These are phyloP conservation scores for Philonicus albiceps DNA, from an alignment of 2,888 invertebrate genomes.

Conservation along the genomic window DNA sequence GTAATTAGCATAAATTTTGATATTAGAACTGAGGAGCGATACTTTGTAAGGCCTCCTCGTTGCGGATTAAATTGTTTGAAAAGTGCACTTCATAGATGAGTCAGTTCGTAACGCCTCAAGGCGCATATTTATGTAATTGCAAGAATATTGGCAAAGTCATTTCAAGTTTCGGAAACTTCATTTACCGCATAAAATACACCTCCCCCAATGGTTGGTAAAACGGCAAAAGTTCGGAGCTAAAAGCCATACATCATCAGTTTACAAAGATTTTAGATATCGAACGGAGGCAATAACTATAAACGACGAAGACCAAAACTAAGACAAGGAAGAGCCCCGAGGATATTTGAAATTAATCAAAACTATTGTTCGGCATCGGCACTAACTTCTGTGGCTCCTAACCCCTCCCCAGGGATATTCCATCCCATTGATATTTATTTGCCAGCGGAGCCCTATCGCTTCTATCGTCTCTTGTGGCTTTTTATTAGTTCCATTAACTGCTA, in stretches of 20 bases:
- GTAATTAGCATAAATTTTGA: conserved; percentile 44
- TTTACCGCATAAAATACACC: background rate
- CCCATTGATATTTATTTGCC: conserved; percentile 12
- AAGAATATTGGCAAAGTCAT: conserved; percentile 45
- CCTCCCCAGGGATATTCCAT: background rate
- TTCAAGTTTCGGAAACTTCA: conserved; percentile 45
- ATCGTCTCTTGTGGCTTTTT: conserved; percentile 42
- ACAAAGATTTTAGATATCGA: conserved; percentile 51
- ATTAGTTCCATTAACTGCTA: conserved; percentile 42
- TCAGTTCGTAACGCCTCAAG: background rate
- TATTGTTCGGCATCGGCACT: conserved; percentile 41
- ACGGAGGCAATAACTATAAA: conserved; percentile 52
- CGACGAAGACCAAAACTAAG: conserved; percentile 37
- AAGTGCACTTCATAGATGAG: background rate
- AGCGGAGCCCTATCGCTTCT: background rate
- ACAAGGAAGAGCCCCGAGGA: conserved; percentile 43
- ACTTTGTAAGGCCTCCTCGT: background rate
- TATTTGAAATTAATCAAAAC: conserved; percentile 47
- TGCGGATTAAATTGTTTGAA: background rate
- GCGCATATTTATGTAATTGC: conserved; percentile 42
- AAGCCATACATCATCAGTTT: conserved; percentile 53
- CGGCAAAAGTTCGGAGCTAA: conserved; percentile 35
- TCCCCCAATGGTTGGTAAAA: background rate
- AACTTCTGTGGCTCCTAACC: background rate
- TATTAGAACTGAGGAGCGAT: background rate